Percentiles rank a stretch among this genome's conserved stretches.
phyloP scores from a whole-genome alignment of 53 echinoderm and acorn worm species.

The Paracentrotus lividus region DNA sequence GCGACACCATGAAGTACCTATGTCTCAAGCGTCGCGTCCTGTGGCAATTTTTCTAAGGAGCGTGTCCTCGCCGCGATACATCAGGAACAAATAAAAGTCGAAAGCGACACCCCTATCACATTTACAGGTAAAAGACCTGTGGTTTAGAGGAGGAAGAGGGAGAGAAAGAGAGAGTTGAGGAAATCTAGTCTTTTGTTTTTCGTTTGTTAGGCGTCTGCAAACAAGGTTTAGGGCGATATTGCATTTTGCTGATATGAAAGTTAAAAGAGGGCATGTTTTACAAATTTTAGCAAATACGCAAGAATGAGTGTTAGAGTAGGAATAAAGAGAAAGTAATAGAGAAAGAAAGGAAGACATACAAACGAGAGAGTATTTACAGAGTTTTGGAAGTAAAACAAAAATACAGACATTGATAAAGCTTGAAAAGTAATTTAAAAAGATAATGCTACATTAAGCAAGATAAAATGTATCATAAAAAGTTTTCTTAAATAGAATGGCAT shows the following conservation, averaged over 20 bases:
- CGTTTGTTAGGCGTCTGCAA: neutral
- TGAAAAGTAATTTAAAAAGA: no score
- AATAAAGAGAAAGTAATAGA: neutral
- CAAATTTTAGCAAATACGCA: neutral
- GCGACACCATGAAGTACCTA: slow-evolving; percentile 45
- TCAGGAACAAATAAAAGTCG: slow-evolving; percentile 49
- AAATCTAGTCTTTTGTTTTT: neutral
- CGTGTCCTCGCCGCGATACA: slow-evolving; percentile 18
- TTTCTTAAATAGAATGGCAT: no score
- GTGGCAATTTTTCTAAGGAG: slow-evolving; percentile 33
- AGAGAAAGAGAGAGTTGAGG: neutral
- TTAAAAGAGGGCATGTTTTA: neutral
- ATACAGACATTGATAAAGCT: neutral
- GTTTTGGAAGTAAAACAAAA: neutral
- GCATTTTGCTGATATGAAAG: slow-evolving; percentile 14
- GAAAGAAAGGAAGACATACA: neutral
- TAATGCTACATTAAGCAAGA: no score
- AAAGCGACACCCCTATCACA: slow-evolving; percentile 38
- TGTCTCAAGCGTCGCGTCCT: slow-evolving; percentile 43
- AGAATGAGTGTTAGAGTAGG: neutral
- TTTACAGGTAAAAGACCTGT: slow-evolving; percentile 30
- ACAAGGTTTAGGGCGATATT: slow-evolving; percentile 40
- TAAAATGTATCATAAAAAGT: no score
- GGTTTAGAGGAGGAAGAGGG: neutral
- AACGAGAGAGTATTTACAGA: no score